A percentile compares a stretch with the other conserved stretches of the same genome.
These are phyloP conservation scores for Phenganax marumi DNA, from an alignment of 92 coral and sea anemone genomes.

Conservation along the genomic window DNA sequence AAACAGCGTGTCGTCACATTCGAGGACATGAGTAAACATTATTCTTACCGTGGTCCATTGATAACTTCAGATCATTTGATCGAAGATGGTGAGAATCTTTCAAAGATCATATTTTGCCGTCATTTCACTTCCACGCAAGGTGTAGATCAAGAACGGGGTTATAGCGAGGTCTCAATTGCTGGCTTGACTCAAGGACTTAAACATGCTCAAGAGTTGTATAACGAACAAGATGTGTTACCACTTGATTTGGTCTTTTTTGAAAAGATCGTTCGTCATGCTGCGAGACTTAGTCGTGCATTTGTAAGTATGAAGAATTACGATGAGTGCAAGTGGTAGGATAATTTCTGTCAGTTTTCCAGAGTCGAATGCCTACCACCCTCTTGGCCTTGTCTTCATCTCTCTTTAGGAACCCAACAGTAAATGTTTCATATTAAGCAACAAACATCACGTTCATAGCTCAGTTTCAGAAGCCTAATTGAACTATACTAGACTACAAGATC, in stretches of 20 bases:
- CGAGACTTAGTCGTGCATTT: conserved; percentile 85
- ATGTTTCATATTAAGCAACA: too few species aligned
- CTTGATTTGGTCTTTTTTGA: conserved; percentile 82
- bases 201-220: conserved; percentile 66
- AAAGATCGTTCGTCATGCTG: conserved; percentile 82
- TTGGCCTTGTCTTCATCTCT: too few species aligned
- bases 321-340: too few species aligned
- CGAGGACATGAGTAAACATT: conserved; percentile 64
- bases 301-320: conserved; percentile 51
- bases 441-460: too few species aligned
- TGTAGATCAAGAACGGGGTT: conserved; percentile 66
- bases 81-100: conserved; percentile 75
- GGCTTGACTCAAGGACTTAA: conserved; percentile 74
- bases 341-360: not conserved
- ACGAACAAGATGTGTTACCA: conserved; percentile 57
- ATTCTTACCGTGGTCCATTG: conserved; percentile 73
- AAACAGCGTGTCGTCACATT: conserved; percentile 69
- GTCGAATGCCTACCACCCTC: too few species aligned
- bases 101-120: conserved; percentile 82
- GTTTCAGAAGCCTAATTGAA: too few species aligned
- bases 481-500: too few species aligned
- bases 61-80: conserved; percentile 78
- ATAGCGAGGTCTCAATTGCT: conserved; percentile 75
- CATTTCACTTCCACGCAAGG: conserved; percentile 68
- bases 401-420: too few species aligned